These are phyloP conservation scores for Eidolon dupreanum DNA, from an alignment of 2,797 vertebrate species.

Conservation along the genomic window DNA sequence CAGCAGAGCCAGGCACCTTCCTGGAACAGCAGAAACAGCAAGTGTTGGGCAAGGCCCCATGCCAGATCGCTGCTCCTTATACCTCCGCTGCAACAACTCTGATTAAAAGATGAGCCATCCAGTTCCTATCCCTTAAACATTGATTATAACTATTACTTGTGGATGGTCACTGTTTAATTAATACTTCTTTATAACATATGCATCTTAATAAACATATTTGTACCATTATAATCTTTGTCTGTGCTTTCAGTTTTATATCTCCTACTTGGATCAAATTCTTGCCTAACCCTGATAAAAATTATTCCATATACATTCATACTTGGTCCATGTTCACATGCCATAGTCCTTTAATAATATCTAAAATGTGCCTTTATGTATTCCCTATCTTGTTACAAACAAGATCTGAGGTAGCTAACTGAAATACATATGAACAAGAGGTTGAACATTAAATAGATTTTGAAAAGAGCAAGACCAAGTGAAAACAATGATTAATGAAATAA, in stretches of 20 bases:
- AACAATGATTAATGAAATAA: neutral
- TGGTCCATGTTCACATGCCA: neutral
- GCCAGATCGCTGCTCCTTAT: neutral
- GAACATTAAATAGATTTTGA: neutral
- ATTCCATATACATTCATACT: neutral
- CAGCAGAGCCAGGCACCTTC: neutral
- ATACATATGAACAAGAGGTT: neutral
- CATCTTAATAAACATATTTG: neutral
- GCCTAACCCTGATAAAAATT: neutral
- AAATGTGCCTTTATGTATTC: neutral
- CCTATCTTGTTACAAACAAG: neutral
- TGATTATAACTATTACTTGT: neutral
- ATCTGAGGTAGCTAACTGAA: neutral
- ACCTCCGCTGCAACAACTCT: neutral
- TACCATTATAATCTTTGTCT: neutral
- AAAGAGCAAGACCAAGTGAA: neutral
- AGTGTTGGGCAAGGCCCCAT: accelerated
- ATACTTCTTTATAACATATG: neutral
- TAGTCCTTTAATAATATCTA: neutral
- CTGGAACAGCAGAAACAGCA: neutral
- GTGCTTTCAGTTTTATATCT: neutral
- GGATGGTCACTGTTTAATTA: neutral
- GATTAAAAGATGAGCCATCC: neutral
- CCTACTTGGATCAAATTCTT: neutral
- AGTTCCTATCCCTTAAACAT: neutral